Evolutionary conservation across 2,113 vertebrate genomes (phyloP).

Genomic region (Salvator merianae): DNA sequence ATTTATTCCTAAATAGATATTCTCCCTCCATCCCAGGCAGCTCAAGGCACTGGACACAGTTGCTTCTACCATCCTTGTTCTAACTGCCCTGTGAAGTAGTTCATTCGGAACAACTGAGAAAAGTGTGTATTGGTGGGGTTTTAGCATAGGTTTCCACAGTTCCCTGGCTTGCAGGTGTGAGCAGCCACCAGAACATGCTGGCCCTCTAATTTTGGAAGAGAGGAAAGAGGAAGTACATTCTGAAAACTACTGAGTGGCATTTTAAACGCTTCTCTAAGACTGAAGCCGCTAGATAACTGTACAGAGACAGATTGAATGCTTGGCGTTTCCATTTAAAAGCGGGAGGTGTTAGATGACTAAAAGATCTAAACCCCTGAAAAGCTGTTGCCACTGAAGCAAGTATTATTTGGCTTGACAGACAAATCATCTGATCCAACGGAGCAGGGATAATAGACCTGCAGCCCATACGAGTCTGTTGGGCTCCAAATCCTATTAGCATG

Average conservation of each 20-base stretch:
- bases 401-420: not conserved
- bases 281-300: not conserved
- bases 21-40: not conserved
- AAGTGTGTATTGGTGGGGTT: not conserved
- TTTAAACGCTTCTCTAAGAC: no score
- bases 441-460: no score
- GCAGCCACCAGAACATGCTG: not conserved
- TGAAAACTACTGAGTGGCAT: not conserved
- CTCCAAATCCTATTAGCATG: no score
- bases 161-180: not conserved
- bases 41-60: not conserved
- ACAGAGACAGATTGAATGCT: not conserved
- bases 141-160: not conserved
- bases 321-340: not conserved
- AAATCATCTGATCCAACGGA: no score
- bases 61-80: not conserved
- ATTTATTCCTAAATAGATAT: not conserved
- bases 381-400: not conserved
- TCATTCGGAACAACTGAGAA: not conserved
- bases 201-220: not conserved
- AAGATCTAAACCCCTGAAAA: no score
- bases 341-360: not conserved
- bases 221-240: not conserved
- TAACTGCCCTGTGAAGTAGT: not conserved
- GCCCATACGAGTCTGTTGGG: no score